Evolutionary conservation across 2,113 vertebrate species (phyloP).

Genomic region (Meles meles): DNA sequence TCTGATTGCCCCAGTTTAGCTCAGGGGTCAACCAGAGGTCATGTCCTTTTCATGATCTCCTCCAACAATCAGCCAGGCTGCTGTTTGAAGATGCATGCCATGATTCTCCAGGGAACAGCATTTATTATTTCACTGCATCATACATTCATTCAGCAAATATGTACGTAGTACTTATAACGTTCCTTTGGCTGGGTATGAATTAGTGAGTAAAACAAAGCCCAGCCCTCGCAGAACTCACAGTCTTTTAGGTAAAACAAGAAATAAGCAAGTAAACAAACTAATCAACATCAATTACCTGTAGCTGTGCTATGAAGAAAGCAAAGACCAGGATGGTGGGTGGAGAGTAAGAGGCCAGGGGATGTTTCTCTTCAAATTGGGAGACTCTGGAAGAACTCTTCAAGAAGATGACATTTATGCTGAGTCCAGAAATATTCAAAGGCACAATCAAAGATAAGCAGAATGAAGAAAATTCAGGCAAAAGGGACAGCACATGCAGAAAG

Average conservation of each 20-base stretch:
- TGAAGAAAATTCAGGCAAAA: not conserved
- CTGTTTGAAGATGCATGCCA: rapidly evolving
- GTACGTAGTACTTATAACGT: not conserved
- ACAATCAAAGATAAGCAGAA: not conserved
- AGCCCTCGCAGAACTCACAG: not conserved
- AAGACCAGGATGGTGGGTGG: not conserved
- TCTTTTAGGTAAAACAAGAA: not conserved
- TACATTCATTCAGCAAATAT: not conserved
- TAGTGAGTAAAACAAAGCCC: not conserved
- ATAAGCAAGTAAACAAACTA: not conserved
- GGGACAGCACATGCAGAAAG: not conserved
- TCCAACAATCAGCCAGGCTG: not conserved
- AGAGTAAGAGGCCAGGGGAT: not conserved
- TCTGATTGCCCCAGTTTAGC: not conserved
- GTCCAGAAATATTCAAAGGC: not conserved
- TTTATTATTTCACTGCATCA: not conserved
- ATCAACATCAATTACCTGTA: not conserved
- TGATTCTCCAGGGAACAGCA: not conserved
- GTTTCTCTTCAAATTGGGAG: not conserved
- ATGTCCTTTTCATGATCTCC: not conserved
- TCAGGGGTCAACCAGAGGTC: not conserved
- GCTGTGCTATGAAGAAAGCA: not conserved
- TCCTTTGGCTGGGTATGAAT: not conserved
- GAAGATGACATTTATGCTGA: not conserved
- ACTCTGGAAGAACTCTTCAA: not conserved